Evolutionary conservation across 2,888 invertebrate species (phyloP).

Genomic region (Drosophila prolongata): DNA sequence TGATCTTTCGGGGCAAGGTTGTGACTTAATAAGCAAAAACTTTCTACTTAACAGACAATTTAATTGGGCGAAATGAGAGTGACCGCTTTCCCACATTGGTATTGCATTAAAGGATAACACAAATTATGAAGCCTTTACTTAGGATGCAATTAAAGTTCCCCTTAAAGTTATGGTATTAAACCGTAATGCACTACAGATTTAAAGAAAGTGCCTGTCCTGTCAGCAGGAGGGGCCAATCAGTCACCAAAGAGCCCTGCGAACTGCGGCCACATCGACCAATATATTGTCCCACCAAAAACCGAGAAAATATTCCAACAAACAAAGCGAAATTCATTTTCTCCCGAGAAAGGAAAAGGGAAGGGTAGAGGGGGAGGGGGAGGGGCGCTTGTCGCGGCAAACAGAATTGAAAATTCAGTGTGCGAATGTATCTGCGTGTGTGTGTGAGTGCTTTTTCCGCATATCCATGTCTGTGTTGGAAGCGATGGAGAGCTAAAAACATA

Average conservation of each 20-base stretch:
- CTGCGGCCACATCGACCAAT: constrained; percentile 55
- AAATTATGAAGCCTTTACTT: background rate
- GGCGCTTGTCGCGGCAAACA: constrained; percentile 74
- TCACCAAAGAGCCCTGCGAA: constrained; percentile 44
- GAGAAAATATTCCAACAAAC: constrained; percentile 69
- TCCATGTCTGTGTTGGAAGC: constrained; percentile 69
- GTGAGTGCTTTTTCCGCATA: constrained; percentile 55
- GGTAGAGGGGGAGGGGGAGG: constrained; percentile 24
- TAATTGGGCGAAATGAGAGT: no score
- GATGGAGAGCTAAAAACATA: constrained; percentile 73
- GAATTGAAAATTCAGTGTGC: constrained; percentile 75
- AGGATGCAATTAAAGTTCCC: background rate
- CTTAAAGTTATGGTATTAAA: constrained; percentile 64
- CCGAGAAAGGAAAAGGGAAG: constrained; percentile 21
- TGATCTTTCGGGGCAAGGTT: constrained; percentile 59
- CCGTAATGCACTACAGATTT: constrained; percentile 25
- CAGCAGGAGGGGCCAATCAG: constrained; percentile 67
- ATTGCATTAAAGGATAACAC: no score
- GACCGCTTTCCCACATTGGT: no score
- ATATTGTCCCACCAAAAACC: constrained; percentile 55
- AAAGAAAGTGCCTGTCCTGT: constrained; percentile 17
- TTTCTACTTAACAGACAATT: no score
- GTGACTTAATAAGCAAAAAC: background rate
- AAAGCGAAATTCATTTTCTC: constrained; percentile 74
- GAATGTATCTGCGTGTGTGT: constrained; percentile 35